Evolutionary conservation across 2,888 invertebrate genomes (phyloP).

Genomic region (Harpagoxenus sublaevis): DNA sequence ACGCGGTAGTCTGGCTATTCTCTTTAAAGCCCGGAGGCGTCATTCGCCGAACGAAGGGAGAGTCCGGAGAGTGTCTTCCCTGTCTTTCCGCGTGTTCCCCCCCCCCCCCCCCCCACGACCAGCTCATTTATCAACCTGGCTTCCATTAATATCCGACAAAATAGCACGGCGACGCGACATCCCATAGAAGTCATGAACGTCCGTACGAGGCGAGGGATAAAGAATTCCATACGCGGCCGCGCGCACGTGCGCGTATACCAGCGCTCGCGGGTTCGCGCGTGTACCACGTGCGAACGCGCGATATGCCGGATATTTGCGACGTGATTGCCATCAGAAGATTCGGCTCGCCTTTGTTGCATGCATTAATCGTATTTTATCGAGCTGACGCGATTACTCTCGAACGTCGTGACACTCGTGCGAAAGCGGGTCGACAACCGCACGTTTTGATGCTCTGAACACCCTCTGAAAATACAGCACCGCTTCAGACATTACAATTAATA

Average conservation of each 20-base stretch:
- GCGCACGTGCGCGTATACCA: not conserved
- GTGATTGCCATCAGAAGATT: conserved; percentile 57
- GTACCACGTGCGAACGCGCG: conserved; percentile 25
- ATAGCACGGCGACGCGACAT: conserved; percentile 77
- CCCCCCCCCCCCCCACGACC: conserved; percentile 59
- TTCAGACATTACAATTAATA: conserved; percentile 3
- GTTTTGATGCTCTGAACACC: not conserved
- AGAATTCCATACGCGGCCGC: conserved; percentile 13
- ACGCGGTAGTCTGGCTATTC: conserved; percentile 67
- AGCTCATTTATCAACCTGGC: conserved; percentile 79
- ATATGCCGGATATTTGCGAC: conserved; percentile 30
- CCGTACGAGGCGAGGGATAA: conserved; percentile 46
- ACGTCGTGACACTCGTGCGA: not conserved
- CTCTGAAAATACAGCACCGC: conserved; percentile 4
- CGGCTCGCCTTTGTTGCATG: not conserved
- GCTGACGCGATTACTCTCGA: conserved; percentile 32
- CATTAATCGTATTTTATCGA: conserved; percentile 30
- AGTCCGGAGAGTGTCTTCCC: conserved; percentile 56
- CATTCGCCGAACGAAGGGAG: conserved; percentile 58
- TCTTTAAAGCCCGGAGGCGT: conserved; percentile 72
- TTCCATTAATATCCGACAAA: conserved; percentile 82
- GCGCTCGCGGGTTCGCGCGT: conserved; percentile 5
- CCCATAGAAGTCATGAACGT: conserved; percentile 76
- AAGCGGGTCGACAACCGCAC: not conserved
- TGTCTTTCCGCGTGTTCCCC: conserved; percentile 73